Conservation (phyloP, 1,140 invertebrate species). For the Leguminivora glycinivorella region DNA sequence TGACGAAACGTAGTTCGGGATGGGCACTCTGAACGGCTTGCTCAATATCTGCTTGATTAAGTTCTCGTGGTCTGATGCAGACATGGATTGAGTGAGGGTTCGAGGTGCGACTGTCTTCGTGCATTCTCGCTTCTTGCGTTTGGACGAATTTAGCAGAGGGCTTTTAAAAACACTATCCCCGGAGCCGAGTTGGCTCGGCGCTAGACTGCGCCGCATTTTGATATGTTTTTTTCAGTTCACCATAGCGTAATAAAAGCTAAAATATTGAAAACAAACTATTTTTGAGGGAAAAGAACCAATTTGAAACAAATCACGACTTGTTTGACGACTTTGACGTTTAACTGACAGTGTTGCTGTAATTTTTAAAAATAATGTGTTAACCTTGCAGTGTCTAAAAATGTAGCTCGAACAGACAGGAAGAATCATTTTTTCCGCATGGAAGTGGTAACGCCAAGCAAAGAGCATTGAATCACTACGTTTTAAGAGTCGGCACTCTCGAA, state of each 20-base stretch:
- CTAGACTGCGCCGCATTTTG: constrained; percentile 78
- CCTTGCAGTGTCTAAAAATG: neutral
- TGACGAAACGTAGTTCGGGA: constrained; percentile 91
- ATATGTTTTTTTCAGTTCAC: neutral
- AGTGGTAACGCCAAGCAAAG: no score
- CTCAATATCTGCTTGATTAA: constrained; percentile 90
- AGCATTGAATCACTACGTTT: no score
- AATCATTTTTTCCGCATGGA: no score
- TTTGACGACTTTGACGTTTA: neutral
- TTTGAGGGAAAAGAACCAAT: neutral
- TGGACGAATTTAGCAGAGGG: constrained; percentile 62
- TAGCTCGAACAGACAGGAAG: neutral
- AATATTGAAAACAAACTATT: constrained; percentile 6
- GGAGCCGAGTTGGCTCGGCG: constrained; percentile 78
- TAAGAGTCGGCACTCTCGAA: no score
- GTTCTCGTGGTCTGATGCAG: constrained; percentile 78
- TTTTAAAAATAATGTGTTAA: neutral
- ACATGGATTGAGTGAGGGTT: constrained; percentile 55
- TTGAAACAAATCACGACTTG: neutral
- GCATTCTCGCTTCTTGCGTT: constrained; percentile 68
- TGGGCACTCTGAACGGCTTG: constrained; percentile 97
- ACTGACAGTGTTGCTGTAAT: constrained; percentile 1
- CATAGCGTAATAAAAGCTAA: neutral
- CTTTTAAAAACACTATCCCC: constrained; percentile 71
- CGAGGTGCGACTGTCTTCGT: constrained; percentile 59